A percentile compares a stretch with the other conserved stretches of the same genome.
Conservation (phyloP, 2,113 vertebrate genomes). For the Amblyopsis rosae region DNA sequence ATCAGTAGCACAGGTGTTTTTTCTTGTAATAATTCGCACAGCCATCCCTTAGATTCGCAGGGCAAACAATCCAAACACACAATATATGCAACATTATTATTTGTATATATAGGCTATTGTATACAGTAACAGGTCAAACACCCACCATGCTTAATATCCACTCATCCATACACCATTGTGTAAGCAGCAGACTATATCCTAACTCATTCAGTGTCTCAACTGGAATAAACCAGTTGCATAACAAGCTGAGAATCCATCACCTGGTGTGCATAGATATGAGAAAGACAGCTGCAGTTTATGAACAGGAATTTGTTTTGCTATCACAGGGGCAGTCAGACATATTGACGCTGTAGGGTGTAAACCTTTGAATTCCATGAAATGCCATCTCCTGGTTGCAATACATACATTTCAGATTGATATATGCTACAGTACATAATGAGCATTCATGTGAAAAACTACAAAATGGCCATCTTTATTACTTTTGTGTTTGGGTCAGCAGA, state of each 20-base stretch:
- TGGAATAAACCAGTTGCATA: constrained; percentile 47
- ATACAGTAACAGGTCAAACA: neutral
- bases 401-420: no score
- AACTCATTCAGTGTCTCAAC: constrained; percentile 13
- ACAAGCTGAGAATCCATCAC: constrained; percentile 58
- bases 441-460: constrained; percentile 21
- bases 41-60: constrained; percentile 30
- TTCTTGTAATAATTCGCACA: constrained; percentile 63
- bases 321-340: no score
- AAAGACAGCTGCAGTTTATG: neutral
- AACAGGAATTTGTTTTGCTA: no score
- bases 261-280: constrained; percentile 43
- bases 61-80: neutral
- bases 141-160: neutral
- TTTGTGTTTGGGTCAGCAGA: no score
- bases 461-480: constrained; percentile 14
- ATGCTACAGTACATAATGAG: no score
- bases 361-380: no score
- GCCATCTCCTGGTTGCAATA: no score
- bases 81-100: neutral
- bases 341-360: no score
- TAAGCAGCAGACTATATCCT: neutral
- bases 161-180: neutral
- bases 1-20: constrained; percentile 57
- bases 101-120: neutral